These are phyloP conservation scores for Neoaliturus tenellus DNA, from an alignment of 2,888 invertebrate genomes.

Conservation along the genomic window DNA sequence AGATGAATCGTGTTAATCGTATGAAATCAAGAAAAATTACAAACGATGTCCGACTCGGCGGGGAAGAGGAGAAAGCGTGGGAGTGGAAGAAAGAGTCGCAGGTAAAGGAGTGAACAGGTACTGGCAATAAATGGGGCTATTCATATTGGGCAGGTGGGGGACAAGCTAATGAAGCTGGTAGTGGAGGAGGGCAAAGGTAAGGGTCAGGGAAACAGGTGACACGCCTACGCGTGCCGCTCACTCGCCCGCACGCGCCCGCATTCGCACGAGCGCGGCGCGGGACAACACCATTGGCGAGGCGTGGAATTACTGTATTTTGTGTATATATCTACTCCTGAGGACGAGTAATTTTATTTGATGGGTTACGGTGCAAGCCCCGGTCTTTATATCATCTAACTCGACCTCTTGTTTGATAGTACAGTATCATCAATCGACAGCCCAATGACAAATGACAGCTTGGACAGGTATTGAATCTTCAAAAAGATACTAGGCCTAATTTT, in stretches of 20 bases:
- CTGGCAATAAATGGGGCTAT: slow-evolving; percentile 33
- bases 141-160: not conserved
- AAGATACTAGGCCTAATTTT: too few species aligned
- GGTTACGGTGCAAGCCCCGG: too few species aligned
- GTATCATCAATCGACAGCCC: too few species aligned
- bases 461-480: too few species aligned
- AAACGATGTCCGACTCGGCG: not conserved
- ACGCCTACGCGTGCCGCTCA: not conserved
- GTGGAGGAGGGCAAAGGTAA: not conserved
- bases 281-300: too few species aligned
- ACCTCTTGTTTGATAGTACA: too few species aligned
- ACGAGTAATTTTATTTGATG: too few species aligned
- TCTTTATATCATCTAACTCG: too few species aligned
- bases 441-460: too few species aligned
- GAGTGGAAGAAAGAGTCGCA: not conserved
- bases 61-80: slow-evolving; percentile 5
- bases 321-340: too few species aligned
- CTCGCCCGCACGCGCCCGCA: not conserved
- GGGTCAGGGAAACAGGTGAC: slow-evolving; percentile 23
- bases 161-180: not conserved
- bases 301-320: too few species aligned
- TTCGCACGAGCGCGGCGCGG: too few species aligned
- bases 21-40: slow-evolving; percentile 10
- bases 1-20: slow-evolving; percentile 1
- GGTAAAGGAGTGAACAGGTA: not conserved